Percentiles rank a stretch among this genome's conserved stretches.
Evolutionary conservation across 2,113 vertebrate genomes (phyloP).

Genomic region (Crotalus horridus): DNA sequence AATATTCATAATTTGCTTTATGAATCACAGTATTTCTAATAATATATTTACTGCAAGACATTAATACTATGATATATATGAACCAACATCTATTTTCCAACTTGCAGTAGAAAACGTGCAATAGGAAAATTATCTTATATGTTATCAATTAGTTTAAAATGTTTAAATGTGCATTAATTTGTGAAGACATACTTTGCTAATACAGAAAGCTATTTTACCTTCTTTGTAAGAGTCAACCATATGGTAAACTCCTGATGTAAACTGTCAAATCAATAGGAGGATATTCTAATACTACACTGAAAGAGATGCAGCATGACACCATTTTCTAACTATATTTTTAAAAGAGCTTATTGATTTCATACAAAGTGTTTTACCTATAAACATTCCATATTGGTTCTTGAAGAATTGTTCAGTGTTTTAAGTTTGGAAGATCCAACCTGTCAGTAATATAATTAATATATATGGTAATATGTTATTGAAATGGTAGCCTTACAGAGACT

Average conservation of each 20-base stretch:
- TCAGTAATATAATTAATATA: constrained; percentile 24
- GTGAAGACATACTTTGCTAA: background rate
- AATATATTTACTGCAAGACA: background rate
- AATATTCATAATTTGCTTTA: background rate
- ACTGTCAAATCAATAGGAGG: background rate
- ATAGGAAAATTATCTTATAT: background rate
- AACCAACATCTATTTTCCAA: background rate
- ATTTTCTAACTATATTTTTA: background rate
- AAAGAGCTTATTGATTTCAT: background rate
- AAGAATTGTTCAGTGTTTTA: background rate
- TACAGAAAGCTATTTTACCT: background rate
- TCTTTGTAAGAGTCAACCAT: background rate
- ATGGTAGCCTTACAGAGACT: background rate
- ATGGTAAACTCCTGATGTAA: background rate
- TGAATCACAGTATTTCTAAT: background rate
- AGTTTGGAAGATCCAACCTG: background rate
- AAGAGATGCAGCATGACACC: background rate
- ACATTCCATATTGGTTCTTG: background rate
- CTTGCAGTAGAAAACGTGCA: background rate
- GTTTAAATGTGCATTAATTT: background rate
- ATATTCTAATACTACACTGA: background rate
- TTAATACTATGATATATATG: background rate
- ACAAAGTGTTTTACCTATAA: background rate
- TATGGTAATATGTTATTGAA: constrained; percentile 14
- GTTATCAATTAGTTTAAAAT: background rate